Evolutionary conservation across 2,113 vertebrate genomes (phyloP), one percentile per base, ranked within the genome.

Genomic region (Odobenus rosmarus): DNA sequence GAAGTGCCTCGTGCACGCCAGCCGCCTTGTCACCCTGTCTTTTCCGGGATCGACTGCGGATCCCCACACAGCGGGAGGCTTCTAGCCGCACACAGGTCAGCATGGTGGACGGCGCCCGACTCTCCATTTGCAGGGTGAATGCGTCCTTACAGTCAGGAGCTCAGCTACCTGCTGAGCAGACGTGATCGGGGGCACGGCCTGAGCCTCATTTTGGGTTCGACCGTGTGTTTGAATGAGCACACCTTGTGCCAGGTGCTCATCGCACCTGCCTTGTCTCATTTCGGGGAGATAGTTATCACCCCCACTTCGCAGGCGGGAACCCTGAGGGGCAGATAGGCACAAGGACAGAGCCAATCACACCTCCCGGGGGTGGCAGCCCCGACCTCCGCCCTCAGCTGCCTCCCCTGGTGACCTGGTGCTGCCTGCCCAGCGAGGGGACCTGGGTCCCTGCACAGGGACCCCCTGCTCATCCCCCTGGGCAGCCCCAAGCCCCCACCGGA

Each of bases 11-110:
- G 42, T 46, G 46, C 46, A 46, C 46, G 46, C 46, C 46, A 46
- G 46, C 7, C 46, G 46, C 46, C 46, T 46, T 46, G 46, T 46
- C 46, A 46, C 46, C 46, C 46, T 46, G 46, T 46, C 46, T 46
- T 46, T 46, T 7, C 46, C 46, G 46, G 46, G 46, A 46, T 8
- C 7, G 46, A 46, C 7, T 8, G 46, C 6, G 46, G 42, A 46
- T 46, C 46, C 46, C 46, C 46, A 7, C 46, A 46, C 46, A 46
- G 46, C 46, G 46, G 46, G 46, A 9, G 46, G n/a, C 69, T 11
- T 23, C 69, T 19, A 5, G 67, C 10, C n/a, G 9, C n/a, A 11
- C 8, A 11, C 9, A 2, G 10, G n/a, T 36, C 19, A 0, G 18
- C 69, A 21, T 9, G 19, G n/a, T 10, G 69, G n/a, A 39, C 1